Conservation (phyloP, 2,113 vertebrate genomes). For the Globicephala melas region DNA sequence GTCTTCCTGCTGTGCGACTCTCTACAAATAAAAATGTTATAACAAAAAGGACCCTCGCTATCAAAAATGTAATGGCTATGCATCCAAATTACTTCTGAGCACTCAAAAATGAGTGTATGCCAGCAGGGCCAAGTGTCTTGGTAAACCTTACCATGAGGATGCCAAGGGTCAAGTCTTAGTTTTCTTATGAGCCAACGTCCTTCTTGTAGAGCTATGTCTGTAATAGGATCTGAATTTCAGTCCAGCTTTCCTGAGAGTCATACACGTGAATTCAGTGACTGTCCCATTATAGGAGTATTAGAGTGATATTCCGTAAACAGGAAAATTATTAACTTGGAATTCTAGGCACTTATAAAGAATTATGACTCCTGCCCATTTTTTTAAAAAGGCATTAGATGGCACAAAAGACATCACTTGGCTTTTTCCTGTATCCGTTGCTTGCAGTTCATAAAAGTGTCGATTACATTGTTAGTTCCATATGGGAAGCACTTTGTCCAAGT, state of each 20-base stretch:
- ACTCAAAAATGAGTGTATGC: constrained; percentile 27
- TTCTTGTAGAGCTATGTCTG: neutral
- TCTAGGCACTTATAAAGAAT: constrained; percentile 74
- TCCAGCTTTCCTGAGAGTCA: constrained; percentile 66
- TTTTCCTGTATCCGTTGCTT: constrained; percentile 41
- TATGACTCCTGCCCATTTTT: constrained; percentile 61
- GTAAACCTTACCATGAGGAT: neutral
- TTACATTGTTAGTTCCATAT: neutral
- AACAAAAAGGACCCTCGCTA: constrained; percentile 8
- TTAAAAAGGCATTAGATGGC: neutral
- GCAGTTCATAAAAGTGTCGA: neutral
- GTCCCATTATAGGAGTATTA: constrained; percentile 64
- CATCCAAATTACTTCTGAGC: constrained; percentile 53
- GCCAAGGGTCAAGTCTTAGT: constrained; percentile 46
- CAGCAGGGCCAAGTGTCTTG: constrained; percentile 37
- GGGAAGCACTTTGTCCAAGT: neutral
- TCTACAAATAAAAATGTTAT: constrained; percentile 64
- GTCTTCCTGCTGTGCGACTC: neutral
- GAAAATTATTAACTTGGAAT: constrained; percentile 75
- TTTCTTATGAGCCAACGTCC: constrained; percentile 5
- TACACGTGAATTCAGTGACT: constrained; percentile 63
- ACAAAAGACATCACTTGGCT: constrained; percentile 19
- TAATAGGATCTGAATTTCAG: constrained; percentile 67
- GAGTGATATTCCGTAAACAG: constrained; percentile 64
- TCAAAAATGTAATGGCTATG: constrained; percentile 43